Conservation (phyloP, 2,888 invertebrate genomes). For the Melinopterus prodromus region DNA sequence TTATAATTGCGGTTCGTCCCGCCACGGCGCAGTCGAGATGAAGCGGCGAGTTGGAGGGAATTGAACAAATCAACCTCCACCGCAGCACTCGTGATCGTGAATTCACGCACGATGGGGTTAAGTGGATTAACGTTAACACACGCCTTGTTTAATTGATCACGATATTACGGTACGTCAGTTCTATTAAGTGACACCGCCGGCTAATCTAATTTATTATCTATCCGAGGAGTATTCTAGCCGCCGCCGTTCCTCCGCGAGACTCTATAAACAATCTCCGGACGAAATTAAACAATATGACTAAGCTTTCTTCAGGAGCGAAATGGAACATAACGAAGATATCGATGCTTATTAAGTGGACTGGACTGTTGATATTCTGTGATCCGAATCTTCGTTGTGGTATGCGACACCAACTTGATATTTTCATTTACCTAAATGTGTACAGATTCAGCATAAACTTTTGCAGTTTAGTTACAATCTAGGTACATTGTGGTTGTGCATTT, state of each 20-base stretch:
- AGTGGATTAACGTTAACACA: constrained; percentile 45
- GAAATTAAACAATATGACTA: constrained; percentile 25
- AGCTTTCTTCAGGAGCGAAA: constrained; percentile 12
- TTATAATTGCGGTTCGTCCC: constrained; percentile 4
- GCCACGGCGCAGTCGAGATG: neutral
- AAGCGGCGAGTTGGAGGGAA: neutral
- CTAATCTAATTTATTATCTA: constrained; percentile 25
- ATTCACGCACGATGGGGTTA: constrained; percentile 46
- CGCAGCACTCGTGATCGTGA: constrained; percentile 41
- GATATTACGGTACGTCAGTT: constrained; percentile 41
- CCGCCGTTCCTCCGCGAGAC: neutral
- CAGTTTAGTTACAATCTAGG: neutral
- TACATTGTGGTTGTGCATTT: neutral
- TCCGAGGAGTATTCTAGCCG: constrained; percentile 6
- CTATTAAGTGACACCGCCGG: constrained; percentile 31
- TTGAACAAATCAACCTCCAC: neutral
- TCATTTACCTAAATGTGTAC: neutral
- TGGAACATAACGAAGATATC: neutral
- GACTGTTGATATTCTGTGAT: too few relatives aligned
- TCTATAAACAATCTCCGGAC: constrained; percentile 19
- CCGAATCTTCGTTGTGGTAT: too few relatives aligned
- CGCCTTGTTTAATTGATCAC: constrained; percentile 44
- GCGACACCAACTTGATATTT: neutral
- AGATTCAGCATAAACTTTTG: neutral
- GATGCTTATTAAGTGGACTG: neutral